These are phyloP conservation scores for Acrocyrtus sp. DNA, from an alignment of 2,888 invertebrate genomes.

Conservation along the genomic window DNA sequence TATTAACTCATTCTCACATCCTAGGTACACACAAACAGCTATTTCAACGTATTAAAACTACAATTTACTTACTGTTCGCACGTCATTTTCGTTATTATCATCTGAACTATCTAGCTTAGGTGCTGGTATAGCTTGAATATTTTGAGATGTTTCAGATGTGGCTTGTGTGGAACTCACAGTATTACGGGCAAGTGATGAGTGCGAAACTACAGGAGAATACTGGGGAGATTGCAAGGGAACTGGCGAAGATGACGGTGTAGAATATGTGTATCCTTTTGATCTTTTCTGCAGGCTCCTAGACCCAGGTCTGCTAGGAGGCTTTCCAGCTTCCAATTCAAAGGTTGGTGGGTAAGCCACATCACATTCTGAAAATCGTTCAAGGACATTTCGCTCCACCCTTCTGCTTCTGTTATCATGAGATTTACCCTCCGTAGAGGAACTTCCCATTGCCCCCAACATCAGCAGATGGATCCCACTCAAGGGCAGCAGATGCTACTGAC, in stretches of 20 bases:
- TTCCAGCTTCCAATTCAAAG: neutral
- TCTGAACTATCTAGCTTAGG: neutral
- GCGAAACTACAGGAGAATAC: neutral
- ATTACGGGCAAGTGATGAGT: too few species aligned
- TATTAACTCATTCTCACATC: neutral
- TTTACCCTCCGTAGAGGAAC: neutral
- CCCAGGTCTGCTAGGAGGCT: neutral
- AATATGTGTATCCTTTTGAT: neutral
- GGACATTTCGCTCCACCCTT: neutral
- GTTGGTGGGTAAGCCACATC: neutral
- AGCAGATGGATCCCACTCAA: constrained; percentile 61
- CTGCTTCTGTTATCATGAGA: too few species aligned
- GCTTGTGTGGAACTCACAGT: too few species aligned
- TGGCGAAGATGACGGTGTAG: constrained; percentile 14
- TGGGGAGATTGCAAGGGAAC: neutral
- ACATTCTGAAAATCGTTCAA: too few species aligned
- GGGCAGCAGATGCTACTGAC: constrained; percentile 43
- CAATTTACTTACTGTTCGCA: neutral
- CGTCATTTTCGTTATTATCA: neutral
- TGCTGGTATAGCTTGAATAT: too few species aligned
- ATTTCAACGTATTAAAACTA: too few species aligned
- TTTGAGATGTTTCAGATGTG: too few species aligned
- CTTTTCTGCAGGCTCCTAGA: neutral
- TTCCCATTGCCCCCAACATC: constrained; percentile 45
- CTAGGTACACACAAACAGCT: too few species aligned